phyloP scores from a whole-genome alignment of 2,797 vertebrate genomes.

The Coilia nasus region DNA sequence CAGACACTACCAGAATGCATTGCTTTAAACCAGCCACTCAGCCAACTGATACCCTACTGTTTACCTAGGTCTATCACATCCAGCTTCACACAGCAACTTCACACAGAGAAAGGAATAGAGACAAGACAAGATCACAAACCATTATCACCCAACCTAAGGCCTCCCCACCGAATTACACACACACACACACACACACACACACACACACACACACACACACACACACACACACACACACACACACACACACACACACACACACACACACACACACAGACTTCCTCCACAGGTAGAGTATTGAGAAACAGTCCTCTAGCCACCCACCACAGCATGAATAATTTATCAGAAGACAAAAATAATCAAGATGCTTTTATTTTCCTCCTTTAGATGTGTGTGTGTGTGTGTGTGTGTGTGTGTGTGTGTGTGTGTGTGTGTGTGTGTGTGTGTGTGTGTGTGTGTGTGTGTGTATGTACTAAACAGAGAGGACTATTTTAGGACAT shows the following conservation, averaged over 20 bases:
- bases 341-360: slow-evolving; percentile 5
- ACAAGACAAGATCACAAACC: background rate
- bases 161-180: background rate
- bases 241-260: too few relatives aligned
- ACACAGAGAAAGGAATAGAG: background rate
- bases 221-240: too few relatives aligned
- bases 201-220: too few relatives aligned
- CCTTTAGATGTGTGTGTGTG: slow-evolving; percentile 48
- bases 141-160: slow-evolving; percentile 33
- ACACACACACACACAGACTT: too few relatives aligned
- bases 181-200: slow-evolving; percentile 38
- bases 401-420: slow-evolving; percentile 45
- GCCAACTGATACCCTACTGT: too few relatives aligned
- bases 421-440: slow-evolving; percentile 47
- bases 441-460: background rate
- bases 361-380: slow-evolving; percentile 12
- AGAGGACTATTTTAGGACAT: background rate
- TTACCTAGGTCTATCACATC: too few relatives aligned
- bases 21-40: too few relatives aligned
- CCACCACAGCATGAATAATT: background rate
- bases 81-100: too few relatives aligned
- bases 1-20: too few relatives aligned
- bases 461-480: background rate
- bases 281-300: background rate
- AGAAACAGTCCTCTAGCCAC: background rate